phyloP scores from a whole-genome alignment of 1,140 invertebrate genomes.

The Neoseiulus cucumeris region DNA sequence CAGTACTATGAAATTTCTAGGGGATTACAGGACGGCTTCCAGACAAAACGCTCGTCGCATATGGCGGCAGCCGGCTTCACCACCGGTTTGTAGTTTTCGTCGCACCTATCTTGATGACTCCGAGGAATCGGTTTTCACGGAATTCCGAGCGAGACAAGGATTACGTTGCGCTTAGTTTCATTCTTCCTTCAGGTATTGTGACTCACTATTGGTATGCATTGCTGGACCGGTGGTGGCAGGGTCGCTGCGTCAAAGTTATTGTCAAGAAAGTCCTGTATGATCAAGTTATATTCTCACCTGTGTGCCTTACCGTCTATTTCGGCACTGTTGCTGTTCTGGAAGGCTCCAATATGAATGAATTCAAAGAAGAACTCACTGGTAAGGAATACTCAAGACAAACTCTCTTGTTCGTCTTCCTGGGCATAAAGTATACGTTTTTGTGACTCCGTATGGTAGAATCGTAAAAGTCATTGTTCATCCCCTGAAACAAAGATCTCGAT shows the following conservation, averaged over 20 bases:
- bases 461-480: not conserved
- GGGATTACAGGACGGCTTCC: slow-evolving; percentile 35
- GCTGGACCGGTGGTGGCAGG: slow-evolving; percentile 41
- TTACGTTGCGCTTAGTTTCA: too few relatives aligned
- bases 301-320: slow-evolving; percentile 61
- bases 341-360: slow-evolving; percentile 12
- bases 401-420: not conserved
- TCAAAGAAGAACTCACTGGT: slow-evolving; percentile 20
- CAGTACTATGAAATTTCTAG: slow-evolving; percentile 56
- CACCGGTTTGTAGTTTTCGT: slow-evolving; percentile 40
- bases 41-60: slow-evolving; percentile 43
- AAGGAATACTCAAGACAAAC: not conserved
- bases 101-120: not conserved
- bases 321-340: slow-evolving; percentile 31
- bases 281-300: slow-evolving; percentile 65
- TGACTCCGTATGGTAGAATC: too few relatives aligned
- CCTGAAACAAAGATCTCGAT: slow-evolving; percentile 31
- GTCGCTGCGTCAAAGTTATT: slow-evolving; percentile 43
- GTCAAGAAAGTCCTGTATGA: slow-evolving; percentile 66
- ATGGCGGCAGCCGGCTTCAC: slow-evolving; percentile 57
- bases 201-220: slow-evolving; percentile 39
- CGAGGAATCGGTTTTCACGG: not conserved
- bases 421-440: not conserved
- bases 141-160: too few relatives aligned
- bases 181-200: slow-evolving; percentile 19